Conservation (phyloP, 2,888 invertebrate species). For the Podabrus alpinus region DNA sequence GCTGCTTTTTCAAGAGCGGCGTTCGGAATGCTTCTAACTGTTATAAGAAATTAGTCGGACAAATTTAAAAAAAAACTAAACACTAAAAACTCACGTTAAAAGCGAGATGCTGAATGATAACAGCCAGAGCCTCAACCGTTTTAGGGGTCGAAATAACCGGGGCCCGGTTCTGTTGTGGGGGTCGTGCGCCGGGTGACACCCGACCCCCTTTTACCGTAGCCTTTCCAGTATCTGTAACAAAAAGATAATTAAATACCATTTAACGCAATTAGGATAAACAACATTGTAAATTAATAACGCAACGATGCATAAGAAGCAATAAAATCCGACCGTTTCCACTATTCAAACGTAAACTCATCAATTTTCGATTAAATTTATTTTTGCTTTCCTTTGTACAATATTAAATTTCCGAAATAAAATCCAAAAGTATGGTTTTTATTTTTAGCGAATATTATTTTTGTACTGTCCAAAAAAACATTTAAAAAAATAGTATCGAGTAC, state of each 20-base stretch:
- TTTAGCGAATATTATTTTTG: neutral
- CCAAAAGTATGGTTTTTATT: neutral
- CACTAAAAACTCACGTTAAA: constrained; percentile 67
- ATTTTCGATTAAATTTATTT: neutral
- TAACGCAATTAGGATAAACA: neutral
- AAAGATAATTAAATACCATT: neutral
- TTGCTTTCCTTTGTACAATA: neutral
- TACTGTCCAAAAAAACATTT: neutral
- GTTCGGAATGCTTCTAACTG: constrained; percentile 67
- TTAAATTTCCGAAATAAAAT: neutral
- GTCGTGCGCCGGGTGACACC: constrained; percentile 49
- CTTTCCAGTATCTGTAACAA: constrained; percentile 55
- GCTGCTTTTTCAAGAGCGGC: constrained; percentile 58
- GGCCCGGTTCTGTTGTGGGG: constrained; percentile 46
- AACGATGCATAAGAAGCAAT: too few relatives aligned
- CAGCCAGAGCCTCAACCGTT: constrained; percentile 81
- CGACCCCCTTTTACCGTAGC: constrained; percentile 53
- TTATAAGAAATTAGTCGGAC: constrained; percentile 18
- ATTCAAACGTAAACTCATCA: neutral
- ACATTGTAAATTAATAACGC: too few relatives aligned
- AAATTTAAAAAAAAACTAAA: neutral
- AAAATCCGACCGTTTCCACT: too few relatives aligned
- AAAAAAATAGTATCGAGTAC: neutral
- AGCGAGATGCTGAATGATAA: constrained; percentile 83
- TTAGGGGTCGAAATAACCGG: constrained; percentile 59